phyloP scores from a whole-genome alignment of 2,797 vertebrate species.

The Platyrinchus mystaceus region DNA sequence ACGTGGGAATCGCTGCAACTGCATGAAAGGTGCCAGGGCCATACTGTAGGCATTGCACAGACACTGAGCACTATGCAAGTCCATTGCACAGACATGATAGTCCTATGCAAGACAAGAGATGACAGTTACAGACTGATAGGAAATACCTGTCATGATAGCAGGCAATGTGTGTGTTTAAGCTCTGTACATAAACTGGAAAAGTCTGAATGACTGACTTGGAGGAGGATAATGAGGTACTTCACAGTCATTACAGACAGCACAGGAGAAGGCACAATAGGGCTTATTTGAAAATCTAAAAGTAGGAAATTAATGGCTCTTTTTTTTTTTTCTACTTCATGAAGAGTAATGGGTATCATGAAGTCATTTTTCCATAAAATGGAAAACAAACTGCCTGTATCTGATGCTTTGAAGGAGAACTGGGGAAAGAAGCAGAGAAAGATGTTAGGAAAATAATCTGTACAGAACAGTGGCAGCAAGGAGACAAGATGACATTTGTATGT shows the following conservation, averaged over 20 bases:
- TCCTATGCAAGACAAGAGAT: background rate
- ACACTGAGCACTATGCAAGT: background rate
- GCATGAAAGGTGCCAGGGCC: background rate
- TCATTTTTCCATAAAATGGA: constrained; percentile 36
- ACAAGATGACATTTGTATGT: constrained; percentile 1
- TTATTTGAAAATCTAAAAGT: constrained; percentile 56
- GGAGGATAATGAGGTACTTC: constrained; percentile 58
- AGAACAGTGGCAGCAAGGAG: constrained; percentile 10
- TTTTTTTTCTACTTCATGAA: background rate
- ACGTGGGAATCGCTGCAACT: background rate
- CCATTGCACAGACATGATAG: background rate
- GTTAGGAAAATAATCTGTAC: constrained; percentile 12
- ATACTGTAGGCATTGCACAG: background rate
- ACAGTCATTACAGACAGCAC: constrained; percentile 46
- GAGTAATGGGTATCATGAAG: constrained; percentile 14
- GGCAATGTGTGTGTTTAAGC: constrained; percentile 9
- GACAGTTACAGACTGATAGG: constrained; percentile 37
- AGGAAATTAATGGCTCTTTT: constrained; percentile 31
- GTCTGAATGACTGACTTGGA: constrained; percentile 52
- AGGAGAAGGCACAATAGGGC: constrained; percentile 25
- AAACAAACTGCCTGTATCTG: constrained; percentile 34
- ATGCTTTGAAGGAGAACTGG: background rate
- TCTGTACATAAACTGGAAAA: constrained; percentile 18
- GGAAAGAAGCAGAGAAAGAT: background rate
- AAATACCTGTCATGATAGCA: constrained; percentile 36